Percentiles rank a stretch among this genome's conserved stretches.
Evolutionary conservation across 2,113 vertebrate genomes (phyloP).

Genomic region (Rutilus rutilus): DNA sequence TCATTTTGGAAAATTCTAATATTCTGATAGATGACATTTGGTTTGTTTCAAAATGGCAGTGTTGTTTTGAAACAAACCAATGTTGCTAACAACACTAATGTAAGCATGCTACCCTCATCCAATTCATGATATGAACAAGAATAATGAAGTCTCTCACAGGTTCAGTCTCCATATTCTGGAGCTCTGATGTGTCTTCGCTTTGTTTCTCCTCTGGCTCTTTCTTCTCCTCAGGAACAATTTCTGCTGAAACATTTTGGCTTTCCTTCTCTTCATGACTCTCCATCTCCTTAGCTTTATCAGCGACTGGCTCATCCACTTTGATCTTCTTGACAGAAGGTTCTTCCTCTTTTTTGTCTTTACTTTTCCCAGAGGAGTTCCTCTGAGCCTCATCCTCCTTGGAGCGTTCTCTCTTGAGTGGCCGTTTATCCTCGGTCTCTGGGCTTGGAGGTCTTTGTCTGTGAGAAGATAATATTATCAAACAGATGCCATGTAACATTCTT

Average conservation of each 20-base stretch:
- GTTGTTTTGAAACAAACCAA: too few relatives aligned
- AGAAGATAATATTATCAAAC: not conserved
- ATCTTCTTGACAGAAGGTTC: constrained; percentile 72
- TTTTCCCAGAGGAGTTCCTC: constrained; percentile 37
- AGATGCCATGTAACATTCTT: not conserved
- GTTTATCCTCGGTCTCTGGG: constrained; percentile 49
- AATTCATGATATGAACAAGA: not conserved
- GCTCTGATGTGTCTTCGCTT: not conserved
- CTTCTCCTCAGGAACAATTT: constrained; percentile 11
- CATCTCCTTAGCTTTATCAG: constrained; percentile 24
- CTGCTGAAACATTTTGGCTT: not conserved
- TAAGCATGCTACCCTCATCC: not conserved
- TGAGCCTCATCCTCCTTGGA: constrained; percentile 35
- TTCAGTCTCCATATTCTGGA: constrained; percentile 36
- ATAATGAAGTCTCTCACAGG: constrained; percentile 21
- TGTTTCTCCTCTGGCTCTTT: not conserved
- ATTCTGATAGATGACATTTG: too few relatives aligned
- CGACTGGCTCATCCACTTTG: constrained; percentile 50
- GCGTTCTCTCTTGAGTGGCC: constrained; percentile 64
- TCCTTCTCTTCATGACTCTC: constrained; percentile 11
- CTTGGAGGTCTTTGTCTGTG: constrained; percentile 63
- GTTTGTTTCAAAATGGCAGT: too few relatives aligned
- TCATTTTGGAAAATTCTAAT: too few relatives aligned
- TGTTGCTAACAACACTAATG: too few relatives aligned
- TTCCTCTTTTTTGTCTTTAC: constrained; percentile 49